A percentile compares a stretch with the other conserved stretches of the same genome.
Conservation (phyloP, 2,888 invertebrate species). For the Cordilura impudica region DNA sequence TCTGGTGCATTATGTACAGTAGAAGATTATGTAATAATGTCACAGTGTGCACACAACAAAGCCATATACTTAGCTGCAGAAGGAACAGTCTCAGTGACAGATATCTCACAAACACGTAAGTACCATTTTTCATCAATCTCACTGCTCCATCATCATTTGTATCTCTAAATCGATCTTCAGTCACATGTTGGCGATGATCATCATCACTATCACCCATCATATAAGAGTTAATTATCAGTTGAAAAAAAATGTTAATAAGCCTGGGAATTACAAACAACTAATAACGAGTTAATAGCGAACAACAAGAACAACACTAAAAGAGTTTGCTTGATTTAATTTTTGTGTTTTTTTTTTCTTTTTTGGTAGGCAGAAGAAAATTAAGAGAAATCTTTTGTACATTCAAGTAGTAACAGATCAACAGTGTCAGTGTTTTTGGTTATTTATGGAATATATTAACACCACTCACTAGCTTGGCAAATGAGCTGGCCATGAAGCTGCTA, state of each 20-base stretch:
- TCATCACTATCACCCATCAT: background rate
- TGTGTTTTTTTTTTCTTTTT: no score
- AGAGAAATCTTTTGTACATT: no score
- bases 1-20: slow-evolving; percentile 79
- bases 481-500: background rate
- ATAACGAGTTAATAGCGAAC: slow-evolving; percentile 14
- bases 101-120: slow-evolving; percentile 78
- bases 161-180: no score
- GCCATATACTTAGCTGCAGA: slow-evolving; percentile 78
- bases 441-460: slow-evolving; percentile 40
- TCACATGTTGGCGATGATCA: no score
- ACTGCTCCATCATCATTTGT: background rate
- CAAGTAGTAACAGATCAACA: no score
- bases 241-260: slow-evolving; percentile 44
- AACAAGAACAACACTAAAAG: background rate
- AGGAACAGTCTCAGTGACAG: slow-evolving; percentile 78
- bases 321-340: background rate
- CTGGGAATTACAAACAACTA: slow-evolving; percentile 49
- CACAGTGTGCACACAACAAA: slow-evolving; percentile 78
- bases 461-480: background rate
- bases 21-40: slow-evolving; percentile 78
- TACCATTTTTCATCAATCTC: slow-evolving; percentile 54
- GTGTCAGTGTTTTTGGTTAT: slow-evolving; percentile 10
- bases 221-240: slow-evolving; percentile 4
- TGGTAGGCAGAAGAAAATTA: no score